Base-by-base conservation (phyloP, 2,888 invertebrate species). In the Piscicola geometra region DNA sequence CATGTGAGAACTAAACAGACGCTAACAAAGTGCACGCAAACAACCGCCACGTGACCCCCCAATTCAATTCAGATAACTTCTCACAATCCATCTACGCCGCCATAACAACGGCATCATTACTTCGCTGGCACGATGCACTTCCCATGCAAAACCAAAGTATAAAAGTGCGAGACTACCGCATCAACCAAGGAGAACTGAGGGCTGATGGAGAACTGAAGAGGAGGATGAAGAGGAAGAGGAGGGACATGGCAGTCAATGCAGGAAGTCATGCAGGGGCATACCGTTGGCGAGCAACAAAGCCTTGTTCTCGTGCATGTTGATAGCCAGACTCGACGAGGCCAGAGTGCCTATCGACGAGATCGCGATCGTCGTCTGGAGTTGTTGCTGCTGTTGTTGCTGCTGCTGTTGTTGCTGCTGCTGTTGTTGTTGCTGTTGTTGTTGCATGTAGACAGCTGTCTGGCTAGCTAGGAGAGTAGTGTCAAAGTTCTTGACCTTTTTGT, bases 371-470 rank as follows among this genome's bases (percentile, higher is more conserved):
- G 60, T 25, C 3, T 5, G 60, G 3, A 15, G 60, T n/a, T 56
- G 60, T 25, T 56, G 60, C n/a, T 56, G 60, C n/a, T 25, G n/a
- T 25, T 56, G 60, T 56, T 25, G 60, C 15, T 41, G 41, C 15
- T 41, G 41, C 41, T 41, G 41, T 15, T 41, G 41, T n/a, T 56
- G 60, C n/a, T 56, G 60, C 25, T 56, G 60, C 3, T 18, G 15
- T 21, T 56, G 60, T 56, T 56, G 60, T 25, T 56, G 60, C n/a
- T 25, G 60, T 25, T 56, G 60, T 56, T 56, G 60, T n/a, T 56
- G 60, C 60, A 56, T 56, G 60, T 56, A 56, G 60, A 25, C 60
- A 25, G 60, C 60, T 56, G 60, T 56, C n/a, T 56, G 60, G 25
- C n/a, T 56, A n/a, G 60, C 60, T 5, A 56, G 60, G 3, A 56